These are phyloP conservation scores for Hybognathus amarus DNA, from an alignment of 2,797 vertebrate genomes.

Conservation along the genomic window DNA sequence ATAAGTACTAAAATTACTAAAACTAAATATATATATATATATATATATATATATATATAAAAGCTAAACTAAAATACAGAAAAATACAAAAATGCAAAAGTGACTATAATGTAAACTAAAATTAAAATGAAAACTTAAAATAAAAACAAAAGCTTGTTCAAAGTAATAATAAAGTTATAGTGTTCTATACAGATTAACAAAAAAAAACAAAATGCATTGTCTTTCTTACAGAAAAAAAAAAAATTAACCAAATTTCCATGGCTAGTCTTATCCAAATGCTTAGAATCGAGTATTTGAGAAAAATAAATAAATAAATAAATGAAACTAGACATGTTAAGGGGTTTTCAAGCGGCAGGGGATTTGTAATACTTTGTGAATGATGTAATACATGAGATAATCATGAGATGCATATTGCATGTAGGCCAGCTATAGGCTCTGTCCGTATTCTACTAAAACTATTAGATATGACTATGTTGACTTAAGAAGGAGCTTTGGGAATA, in stretches of 20 bases:
- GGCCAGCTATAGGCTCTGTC: neutral
- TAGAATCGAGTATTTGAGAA: neutral
- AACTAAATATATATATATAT: too few species aligned
- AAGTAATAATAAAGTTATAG: neutral
- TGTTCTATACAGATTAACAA: neutral
- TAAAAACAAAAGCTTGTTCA: neutral
- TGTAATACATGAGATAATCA: neutral
- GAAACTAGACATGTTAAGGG: neutral
- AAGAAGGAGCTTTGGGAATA: slow-evolving; percentile 15
- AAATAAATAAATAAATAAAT: too few species aligned
- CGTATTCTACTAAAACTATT: neutral
- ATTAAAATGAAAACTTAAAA: too few species aligned
- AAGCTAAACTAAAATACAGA: too few species aligned
- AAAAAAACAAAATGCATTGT: neutral
- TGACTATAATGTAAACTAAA: too few species aligned
- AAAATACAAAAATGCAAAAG: too few species aligned
- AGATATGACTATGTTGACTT: slow-evolving; percentile 7
- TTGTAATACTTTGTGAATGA: neutral
- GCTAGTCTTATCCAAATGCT: neutral
- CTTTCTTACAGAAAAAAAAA: too few species aligned
- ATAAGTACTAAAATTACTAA: too few species aligned
- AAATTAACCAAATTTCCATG: neutral
- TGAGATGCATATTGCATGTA: slow-evolving; percentile 12
- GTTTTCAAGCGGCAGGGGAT: neutral
- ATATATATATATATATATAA: too few species aligned